A percentile compares a stretch with the other conserved stretches of the same genome.
phyloP scores from a whole-genome alignment of 2,888 invertebrate genomes.

The Pogonocherus hispidulus region DNA sequence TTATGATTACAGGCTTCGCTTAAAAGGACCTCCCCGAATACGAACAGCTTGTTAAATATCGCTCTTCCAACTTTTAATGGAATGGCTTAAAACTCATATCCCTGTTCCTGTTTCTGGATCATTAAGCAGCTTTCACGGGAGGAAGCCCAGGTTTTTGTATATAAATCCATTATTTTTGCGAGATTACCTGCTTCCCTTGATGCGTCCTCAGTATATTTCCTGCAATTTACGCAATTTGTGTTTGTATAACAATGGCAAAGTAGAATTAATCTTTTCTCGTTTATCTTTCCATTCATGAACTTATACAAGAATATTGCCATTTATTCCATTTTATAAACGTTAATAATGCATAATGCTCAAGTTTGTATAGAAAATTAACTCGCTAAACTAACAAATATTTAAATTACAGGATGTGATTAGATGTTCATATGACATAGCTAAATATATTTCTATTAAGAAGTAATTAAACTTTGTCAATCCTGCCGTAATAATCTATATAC shows the following conservation, averaged over 20 bases:
- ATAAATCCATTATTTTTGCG: not conserved
- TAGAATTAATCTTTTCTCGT: not conserved
- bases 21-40: not conserved
- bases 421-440: no score
- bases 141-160: not conserved
- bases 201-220: not conserved
- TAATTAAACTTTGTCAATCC: no score
- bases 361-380: no score
- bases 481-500: no score
- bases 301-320: no score
- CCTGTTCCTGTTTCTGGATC: not conserved
- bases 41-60: not conserved
- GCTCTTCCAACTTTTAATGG: conserved; percentile 8
- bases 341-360: no score
- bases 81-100: not conserved
- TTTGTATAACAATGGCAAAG: not conserved
- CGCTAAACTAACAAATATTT: no score
- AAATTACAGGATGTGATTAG: no score
- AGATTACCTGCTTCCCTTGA: not conserved
- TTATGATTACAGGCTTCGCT: not conserved
- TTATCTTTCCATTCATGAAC: conserved; percentile 5
- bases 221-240: conserved; percentile 1
- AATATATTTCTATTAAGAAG: no score
- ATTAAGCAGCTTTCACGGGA: conserved; percentile 5
- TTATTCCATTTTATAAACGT: no score